Evolutionary conservation across 2,888 invertebrate genomes (phyloP).

Genomic region (Anaspis maculata): DNA sequence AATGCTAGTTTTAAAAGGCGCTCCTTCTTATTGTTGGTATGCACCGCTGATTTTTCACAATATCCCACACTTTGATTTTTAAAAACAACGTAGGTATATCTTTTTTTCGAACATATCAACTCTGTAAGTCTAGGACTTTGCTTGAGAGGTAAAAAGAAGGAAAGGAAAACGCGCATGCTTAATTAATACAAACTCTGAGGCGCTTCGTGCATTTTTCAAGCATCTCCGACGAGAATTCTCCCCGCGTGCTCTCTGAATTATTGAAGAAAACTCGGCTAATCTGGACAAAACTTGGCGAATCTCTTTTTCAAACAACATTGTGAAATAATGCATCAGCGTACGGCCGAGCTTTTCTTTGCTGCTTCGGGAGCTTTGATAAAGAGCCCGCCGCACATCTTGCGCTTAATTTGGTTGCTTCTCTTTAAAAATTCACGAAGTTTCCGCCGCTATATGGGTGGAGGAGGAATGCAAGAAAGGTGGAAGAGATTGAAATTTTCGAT

Average conservation of each 20-base stretch:
- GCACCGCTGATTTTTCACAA: too few species aligned
- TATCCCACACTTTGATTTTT: too few species aligned
- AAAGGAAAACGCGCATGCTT: constrained; percentile 10
- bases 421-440: too few species aligned
- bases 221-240: constrained; percentile 24
- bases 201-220: constrained; percentile 18
- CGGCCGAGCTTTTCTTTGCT: not conserved
- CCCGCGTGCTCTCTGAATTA: constrained; percentile 29
- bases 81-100: too few species aligned
- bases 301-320: constrained; percentile 12
- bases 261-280: constrained; percentile 33
- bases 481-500: not conserved
- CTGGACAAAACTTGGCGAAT: constrained; percentile 26
- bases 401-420: too few species aligned
- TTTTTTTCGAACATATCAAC: not conserved
- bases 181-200: constrained; percentile 6
- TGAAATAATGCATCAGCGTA: constrained; percentile 9
- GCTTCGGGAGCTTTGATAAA: constrained; percentile 1
- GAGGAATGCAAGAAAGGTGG: too few species aligned
- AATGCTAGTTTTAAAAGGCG: too few species aligned
- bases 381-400: too few species aligned
- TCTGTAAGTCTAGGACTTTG: not conserved
- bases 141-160: not conserved
- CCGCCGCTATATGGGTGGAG: too few species aligned
- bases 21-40: too few species aligned